Evolutionary conservation across 2,797 vertebrate species (phyloP).

Genomic region (Enteromius paludinosus): DNA sequence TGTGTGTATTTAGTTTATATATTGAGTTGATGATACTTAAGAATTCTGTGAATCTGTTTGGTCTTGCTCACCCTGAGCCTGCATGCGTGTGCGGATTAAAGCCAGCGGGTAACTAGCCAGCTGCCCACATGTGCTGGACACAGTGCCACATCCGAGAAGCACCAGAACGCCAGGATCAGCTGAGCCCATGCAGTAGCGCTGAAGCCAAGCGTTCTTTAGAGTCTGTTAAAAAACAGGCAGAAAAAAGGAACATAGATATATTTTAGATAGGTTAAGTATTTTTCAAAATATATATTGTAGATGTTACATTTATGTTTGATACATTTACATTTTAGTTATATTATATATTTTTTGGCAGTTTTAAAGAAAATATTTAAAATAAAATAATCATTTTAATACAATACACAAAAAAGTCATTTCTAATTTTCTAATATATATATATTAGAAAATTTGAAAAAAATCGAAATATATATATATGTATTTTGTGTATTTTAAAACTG

Average conservation of each 20-base stretch:
- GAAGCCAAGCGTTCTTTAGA: slow-evolving; percentile 89
- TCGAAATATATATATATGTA: too few relatives aligned
- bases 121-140: slow-evolving; percentile 92
- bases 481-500: not conserved
- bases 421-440: too few relatives aligned
- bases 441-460: too few relatives aligned
- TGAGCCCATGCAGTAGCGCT: slow-evolving; percentile 82
- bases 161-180: slow-evolving; percentile 90
- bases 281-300: not conserved
- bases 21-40: not conserved
- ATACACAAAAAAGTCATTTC: too few relatives aligned
- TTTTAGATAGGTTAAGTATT: not conserved
- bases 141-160: slow-evolving; percentile 87
- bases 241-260: not conserved
- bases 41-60: not conserved
- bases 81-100: slow-evolving; percentile 92
- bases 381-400: too few relatives aligned
- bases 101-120: slow-evolving; percentile 91
- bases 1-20: not conserved
- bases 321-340: not conserved
- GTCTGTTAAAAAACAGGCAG: slow-evolving; percentile 73
- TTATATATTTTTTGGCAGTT: not conserved
- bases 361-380: not conserved
- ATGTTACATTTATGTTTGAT: not conserved
- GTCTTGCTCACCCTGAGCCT: slow-evolving; percentile 86